Conservation (phyloP, 2,113 vertebrate genomes). For the Coreoperca whiteheadi region DNA sequence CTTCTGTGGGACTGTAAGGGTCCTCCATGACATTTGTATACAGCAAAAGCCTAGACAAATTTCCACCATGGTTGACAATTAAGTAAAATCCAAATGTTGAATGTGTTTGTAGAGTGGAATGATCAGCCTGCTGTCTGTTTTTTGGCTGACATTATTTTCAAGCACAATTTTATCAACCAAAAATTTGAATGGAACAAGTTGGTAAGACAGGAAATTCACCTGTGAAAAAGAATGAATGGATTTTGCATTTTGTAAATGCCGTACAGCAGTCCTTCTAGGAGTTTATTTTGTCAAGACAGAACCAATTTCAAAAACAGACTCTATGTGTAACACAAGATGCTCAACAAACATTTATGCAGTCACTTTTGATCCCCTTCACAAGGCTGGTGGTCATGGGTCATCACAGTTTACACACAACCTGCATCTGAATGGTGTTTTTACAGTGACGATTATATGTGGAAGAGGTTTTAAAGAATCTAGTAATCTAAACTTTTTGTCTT, state of each 20-base stretch:
- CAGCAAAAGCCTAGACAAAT: background rate
- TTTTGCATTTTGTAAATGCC: background rate
- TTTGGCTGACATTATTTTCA: background rate
- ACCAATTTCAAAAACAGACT: slow-evolving; percentile 20
- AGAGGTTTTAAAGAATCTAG: background rate
- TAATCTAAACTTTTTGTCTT: background rate
- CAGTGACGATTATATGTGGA: too few relatives aligned
- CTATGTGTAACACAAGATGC: background rate
- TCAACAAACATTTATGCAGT: slow-evolving; percentile 45
- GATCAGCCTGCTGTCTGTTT: rapidly evolving
- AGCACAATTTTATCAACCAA: background rate
- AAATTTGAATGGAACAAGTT: background rate
- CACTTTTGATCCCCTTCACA: background rate
- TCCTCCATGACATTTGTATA: background rate
- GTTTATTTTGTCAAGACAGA: background rate
- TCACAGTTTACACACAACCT: background rate
- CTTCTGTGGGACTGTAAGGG: background rate
- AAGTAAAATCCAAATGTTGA: background rate
- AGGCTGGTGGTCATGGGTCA: background rate
- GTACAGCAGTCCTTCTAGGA: background rate
- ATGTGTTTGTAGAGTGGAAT: background rate
- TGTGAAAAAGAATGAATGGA: background rate
- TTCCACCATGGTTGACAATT: background rate
- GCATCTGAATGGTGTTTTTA: background rate
- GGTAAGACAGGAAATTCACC: background rate